phyloP scores from a whole-genome alignment of 2,797 vertebrate species.

The Lates japonicus region DNA sequence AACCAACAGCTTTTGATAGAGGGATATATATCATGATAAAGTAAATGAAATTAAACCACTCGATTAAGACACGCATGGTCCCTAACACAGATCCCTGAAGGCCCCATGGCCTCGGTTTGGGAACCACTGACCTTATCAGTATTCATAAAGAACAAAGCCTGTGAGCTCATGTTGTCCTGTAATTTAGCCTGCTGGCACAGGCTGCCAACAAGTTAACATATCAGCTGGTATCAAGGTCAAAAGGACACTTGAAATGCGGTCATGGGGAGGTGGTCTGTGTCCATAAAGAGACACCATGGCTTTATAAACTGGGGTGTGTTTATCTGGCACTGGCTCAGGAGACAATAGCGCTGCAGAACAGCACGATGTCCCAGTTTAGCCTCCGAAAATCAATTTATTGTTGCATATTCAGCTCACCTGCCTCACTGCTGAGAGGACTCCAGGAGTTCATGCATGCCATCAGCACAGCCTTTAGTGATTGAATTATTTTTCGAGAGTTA shows the following conservation, averaged over 20 bases:
- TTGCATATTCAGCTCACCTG: background rate
- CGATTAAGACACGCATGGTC: background rate
- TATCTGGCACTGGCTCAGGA: background rate
- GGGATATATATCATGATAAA: background rate
- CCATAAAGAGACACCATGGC: background rate
- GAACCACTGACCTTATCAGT: background rate
- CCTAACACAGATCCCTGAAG: background rate
- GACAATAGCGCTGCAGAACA: conserved; percentile 20
- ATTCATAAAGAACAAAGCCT: background rate
- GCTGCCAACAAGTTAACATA: conserved; percentile 6
- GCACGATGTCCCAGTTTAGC: background rate
- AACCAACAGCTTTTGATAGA: too few species aligned
- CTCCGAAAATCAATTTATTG: background rate
- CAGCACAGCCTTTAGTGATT: too few species aligned
- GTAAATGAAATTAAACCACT: background rate
- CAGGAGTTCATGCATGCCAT: too few species aligned
- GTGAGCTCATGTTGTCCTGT: background rate
- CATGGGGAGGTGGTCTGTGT: background rate
- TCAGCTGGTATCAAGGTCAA: conserved; percentile 41
- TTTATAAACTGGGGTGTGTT: background rate
- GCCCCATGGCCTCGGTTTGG: background rate
- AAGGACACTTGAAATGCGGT: background rate
- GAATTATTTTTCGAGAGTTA: too few species aligned
- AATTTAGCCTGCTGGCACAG: conserved; percentile 1
- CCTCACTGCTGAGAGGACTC: background rate